Evolutionary conservation across 2,113 vertebrate species (phyloP).

Genomic region (Eleginops maclovinus): DNA sequence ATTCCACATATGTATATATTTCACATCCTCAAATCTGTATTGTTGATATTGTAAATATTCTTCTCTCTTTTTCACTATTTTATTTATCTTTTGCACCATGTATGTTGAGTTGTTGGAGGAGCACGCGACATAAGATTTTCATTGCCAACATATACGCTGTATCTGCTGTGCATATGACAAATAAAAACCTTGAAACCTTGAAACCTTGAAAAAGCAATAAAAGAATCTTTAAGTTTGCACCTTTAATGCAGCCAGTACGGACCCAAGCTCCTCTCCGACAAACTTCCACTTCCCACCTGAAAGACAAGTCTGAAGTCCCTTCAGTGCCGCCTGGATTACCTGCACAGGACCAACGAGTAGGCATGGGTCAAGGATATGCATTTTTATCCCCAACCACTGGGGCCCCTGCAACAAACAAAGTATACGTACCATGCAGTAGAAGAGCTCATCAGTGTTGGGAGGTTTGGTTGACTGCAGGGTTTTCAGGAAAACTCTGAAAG

Average conservation of each 20-base stretch:
- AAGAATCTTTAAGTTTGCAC: constrained; percentile 72
- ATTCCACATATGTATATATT: too few relatives aligned
- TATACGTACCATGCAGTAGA: constrained; percentile 88
- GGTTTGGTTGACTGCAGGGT: constrained; percentile 88
- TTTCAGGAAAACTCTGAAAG: constrained; percentile 89
- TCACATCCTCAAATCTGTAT: too few relatives aligned
- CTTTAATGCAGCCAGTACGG: constrained; percentile 93
- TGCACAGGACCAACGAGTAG: constrained; percentile 54
- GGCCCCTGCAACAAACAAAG: too few relatives aligned
- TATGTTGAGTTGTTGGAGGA: too few relatives aligned
- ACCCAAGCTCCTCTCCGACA: constrained; percentile 89
- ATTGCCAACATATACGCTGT: too few relatives aligned
- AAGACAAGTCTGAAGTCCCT: constrained; percentile 92
- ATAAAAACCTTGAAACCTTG: too few relatives aligned
- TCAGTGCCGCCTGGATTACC: constrained; percentile 92
- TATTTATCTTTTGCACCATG: too few relatives aligned
- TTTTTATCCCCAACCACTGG: not conserved
- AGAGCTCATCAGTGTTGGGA: constrained; percentile 88
- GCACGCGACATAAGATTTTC: too few relatives aligned
- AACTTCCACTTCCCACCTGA: constrained; percentile 92
- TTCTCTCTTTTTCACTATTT: too few relatives aligned
- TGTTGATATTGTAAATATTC: too few relatives aligned
- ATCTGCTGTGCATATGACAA: too few relatives aligned
- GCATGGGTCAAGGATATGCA: not conserved
- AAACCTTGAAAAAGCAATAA: too few relatives aligned